phyloP scores from a whole-genome alignment of 2,888 invertebrate genomes.

The Esperia sulphurella region DNA sequence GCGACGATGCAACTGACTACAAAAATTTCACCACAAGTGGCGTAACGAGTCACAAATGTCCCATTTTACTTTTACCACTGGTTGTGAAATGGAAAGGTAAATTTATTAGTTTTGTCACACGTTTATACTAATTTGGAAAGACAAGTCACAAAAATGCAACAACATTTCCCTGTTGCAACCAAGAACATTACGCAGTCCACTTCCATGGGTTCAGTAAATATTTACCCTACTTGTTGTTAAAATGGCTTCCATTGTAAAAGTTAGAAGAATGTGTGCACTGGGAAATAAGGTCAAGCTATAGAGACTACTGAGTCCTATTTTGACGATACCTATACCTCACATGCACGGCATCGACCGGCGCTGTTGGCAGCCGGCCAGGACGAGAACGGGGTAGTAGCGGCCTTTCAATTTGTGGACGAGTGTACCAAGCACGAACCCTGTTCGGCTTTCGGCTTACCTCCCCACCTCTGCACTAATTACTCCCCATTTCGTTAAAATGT shows the following conservation, averaged over 20 bases:
- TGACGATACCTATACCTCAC: slow-evolving; percentile 17
- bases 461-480: slow-evolving; percentile 2
- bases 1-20: too few relatives aligned
- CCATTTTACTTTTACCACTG: too few relatives aligned
- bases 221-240: too few relatives aligned
- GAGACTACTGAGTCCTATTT: slow-evolving; percentile 11
- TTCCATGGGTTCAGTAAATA: too few relatives aligned
- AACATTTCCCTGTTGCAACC: too few relatives aligned
- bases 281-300: slow-evolving; percentile 17
- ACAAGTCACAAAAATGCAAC: too few relatives aligned
- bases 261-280: slow-evolving; percentile 9
- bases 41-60: too few relatives aligned
- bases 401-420: slow-evolving; percentile 28
- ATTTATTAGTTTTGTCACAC: too few relatives aligned
- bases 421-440: slow-evolving; percentile 22
- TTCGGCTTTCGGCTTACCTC: neutral
- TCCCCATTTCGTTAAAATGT: neutral
- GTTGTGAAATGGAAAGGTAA: too few relatives aligned
- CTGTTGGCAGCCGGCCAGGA: slow-evolving; percentile 49
- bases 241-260: slow-evolving; percentile 2
- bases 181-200: too few relatives aligned
- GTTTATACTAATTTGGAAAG: too few relatives aligned
- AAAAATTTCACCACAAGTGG: too few relatives aligned
- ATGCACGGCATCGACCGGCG: slow-evolving; percentile 48
- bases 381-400: slow-evolving; percentile 32